A percentile compares a stretch with the other conserved stretches of the same genome.
These are phyloP conservation scores for Bombus ignitus DNA, from an alignment of 1,140 invertebrate genomes.

Conservation along the genomic window DNA sequence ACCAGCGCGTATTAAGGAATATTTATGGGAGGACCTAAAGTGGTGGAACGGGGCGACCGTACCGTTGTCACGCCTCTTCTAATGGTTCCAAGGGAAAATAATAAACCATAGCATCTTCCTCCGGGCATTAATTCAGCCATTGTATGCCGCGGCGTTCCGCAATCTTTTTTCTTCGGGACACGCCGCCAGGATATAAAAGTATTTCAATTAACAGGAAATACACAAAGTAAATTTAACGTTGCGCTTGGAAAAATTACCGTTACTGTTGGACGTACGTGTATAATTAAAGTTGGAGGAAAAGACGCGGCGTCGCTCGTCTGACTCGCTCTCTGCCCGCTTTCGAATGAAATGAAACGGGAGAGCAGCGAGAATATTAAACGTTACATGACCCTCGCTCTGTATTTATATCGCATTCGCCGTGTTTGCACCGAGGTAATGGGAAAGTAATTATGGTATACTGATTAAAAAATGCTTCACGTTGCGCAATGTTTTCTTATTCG, in stretches of 20 bases:
- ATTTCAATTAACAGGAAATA: slow-evolving; percentile 8
- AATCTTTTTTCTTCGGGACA: neutral
- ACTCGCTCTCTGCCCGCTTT: neutral
- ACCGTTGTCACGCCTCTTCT: slow-evolving; percentile 45
- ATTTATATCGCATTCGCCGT: neutral
- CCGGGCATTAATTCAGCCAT: slow-evolving; percentile 21
- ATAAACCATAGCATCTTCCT: slow-evolving; percentile 19
- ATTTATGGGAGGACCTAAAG: slow-evolving; percentile 61
- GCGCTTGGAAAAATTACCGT: neutral
- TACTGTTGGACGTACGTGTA: neutral
- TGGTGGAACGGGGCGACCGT: slow-evolving; percentile 15
- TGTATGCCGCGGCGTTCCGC: neutral
- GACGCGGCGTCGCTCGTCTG: neutral
- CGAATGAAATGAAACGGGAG: neutral
- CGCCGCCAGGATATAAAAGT: neutral
- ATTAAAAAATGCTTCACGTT: neutral
- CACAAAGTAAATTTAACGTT: neutral
- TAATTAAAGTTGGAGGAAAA: slow-evolving; percentile 23
- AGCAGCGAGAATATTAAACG: neutral
- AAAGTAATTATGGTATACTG: neutral
- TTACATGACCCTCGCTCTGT: neutral
- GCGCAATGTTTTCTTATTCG: neutral
- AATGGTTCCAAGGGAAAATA: slow-evolving; percentile 51
- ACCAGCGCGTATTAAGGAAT: slow-evolving; percentile 49
- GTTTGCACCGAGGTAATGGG: slow-evolving; percentile 16